phyloP scores from a whole-genome alignment of 2,888 invertebrate species.

The Hymenopus coronatus region DNA sequence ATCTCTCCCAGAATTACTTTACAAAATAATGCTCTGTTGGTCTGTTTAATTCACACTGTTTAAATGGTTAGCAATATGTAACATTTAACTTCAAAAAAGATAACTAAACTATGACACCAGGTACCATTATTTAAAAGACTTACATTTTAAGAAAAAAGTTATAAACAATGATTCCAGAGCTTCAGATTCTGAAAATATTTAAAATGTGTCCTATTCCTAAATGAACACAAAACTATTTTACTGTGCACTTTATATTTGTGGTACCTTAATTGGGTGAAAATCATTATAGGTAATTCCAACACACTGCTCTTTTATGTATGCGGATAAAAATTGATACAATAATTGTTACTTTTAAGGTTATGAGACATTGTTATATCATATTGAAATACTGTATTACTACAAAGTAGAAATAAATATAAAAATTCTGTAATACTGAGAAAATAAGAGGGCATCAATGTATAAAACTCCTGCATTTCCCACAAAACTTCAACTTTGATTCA shows the following conservation, averaged over 20 bases:
- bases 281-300: not conserved
- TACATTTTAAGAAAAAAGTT: too few species aligned
- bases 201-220: too few species aligned
- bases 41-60: too few species aligned
- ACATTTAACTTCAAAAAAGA: too few species aligned
- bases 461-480: not conserved
- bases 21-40: too few species aligned
- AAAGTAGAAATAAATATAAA: not conserved
- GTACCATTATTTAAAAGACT: too few species aligned
- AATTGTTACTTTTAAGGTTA: not conserved
- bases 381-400: not conserved
- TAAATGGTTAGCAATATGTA: too few species aligned
- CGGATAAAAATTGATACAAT: not conserved
- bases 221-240: too few species aligned
- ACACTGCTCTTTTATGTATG: not conserved
- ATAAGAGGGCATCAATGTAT: not conserved
- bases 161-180: too few species aligned
- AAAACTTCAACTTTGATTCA: not conserved
- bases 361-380: not conserved
- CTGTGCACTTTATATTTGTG: not conserved
- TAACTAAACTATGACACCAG: too few species aligned
- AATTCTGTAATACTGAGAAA: not conserved
- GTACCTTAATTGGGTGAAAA: not conserved
- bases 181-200: too few species aligned
- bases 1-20: too few species aligned